These are phyloP conservation scores for Athene cunicularia DNA, from an alignment of 2,113 vertebrate species.

Conservation along the genomic window DNA sequence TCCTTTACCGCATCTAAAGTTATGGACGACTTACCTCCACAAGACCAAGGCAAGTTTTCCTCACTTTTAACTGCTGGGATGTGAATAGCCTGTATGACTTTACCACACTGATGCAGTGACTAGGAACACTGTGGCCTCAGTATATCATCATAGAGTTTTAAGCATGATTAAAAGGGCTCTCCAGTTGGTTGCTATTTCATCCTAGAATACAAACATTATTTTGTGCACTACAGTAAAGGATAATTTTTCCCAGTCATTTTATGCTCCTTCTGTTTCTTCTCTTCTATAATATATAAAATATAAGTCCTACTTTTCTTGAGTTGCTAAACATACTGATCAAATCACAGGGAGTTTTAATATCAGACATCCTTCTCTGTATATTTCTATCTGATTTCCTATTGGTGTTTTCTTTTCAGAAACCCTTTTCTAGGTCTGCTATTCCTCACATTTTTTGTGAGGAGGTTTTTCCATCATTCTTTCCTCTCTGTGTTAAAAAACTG, in stretches of 20 bases:
- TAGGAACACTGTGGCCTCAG: accelerated
- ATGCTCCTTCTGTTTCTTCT: not conserved
- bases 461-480: not conserved
- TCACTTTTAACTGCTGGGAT: not conserved
- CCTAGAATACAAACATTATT: not conserved
- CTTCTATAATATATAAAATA: not conserved
- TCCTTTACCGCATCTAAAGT: not conserved
- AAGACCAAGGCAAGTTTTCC: not conserved
- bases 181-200: not conserved
- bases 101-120: not conserved
- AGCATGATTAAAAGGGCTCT: not conserved
- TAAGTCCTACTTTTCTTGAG: not conserved
- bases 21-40: not conserved
- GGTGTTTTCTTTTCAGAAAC: not conserved
- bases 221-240: not conserved
- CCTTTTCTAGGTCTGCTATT: not conserved
- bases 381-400: not conserved
- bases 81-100: not conserved
- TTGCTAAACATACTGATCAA: not conserved
- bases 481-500: not conserved
- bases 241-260: not conserved
- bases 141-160: not conserved
- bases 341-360: not conserved
- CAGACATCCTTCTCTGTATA: not conserved
- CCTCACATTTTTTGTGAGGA: not conserved